Evolutionary conservation across 1,140 invertebrate genomes (phyloP).

Genomic region (Bombus terrestris): DNA sequence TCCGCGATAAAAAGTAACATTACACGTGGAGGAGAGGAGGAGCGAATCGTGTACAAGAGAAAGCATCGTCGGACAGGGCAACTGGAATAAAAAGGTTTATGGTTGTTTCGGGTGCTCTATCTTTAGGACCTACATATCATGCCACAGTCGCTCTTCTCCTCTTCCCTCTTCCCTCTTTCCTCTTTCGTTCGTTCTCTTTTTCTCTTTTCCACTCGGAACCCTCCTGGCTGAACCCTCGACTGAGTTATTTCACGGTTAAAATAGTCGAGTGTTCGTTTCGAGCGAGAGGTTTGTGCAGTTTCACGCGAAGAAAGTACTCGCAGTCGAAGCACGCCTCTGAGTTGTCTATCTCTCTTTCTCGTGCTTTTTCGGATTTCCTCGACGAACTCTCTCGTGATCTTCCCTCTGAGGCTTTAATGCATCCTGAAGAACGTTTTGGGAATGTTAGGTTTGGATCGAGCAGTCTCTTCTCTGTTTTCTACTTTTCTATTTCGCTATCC

Average conservation of each 20-base stretch:
- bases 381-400: background rate
- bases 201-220: slow-evolving; percentile 40
- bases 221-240: slow-evolving; percentile 65
- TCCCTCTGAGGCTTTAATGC: background rate
- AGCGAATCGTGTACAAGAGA: slow-evolving; percentile 33
- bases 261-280: slow-evolving; percentile 74
- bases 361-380: slow-evolving; percentile 2
- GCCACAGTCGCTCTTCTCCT: slow-evolving; percentile 60
- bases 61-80: slow-evolving; percentile 51
- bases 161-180: background rate
- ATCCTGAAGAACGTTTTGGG: background rate
- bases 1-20: slow-evolving; percentile 10
- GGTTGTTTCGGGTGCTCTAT: slow-evolving; percentile 77
- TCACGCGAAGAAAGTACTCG: slow-evolving; percentile 56
- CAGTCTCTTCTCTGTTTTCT: background rate
- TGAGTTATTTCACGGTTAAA: slow-evolving; percentile 81
- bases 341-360: background rate
- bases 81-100: slow-evolving; percentile 74
- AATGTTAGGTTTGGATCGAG: background rate
- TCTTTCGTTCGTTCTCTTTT: slow-evolving; percentile 7
- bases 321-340: slow-evolving; percentile 47
- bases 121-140: slow-evolving; percentile 77
- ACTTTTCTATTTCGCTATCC: background rate
- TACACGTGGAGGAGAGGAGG: background rate
- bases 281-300: slow-evolving; percentile 63